phyloP scores from a whole-genome alignment of 2,888 invertebrate species.

The Raillietiella orientalis region DNA sequence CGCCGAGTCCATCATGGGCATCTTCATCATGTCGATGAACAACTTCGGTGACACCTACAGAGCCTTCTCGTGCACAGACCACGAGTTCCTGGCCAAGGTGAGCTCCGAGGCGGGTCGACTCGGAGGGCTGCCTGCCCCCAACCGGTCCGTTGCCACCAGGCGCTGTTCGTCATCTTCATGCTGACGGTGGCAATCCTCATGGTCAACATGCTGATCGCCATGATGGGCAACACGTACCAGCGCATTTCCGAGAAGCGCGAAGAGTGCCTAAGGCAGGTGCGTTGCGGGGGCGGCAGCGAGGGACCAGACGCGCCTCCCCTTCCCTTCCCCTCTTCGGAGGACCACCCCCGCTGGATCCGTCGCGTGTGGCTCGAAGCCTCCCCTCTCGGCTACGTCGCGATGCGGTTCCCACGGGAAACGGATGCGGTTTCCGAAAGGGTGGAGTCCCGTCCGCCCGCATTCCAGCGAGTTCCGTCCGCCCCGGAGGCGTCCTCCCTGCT shows the following conservation, averaged over 20 bases:
- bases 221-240: constrained; percentile 99
- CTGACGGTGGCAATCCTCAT: constrained; percentile 74
- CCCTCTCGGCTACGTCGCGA: too few relatives aligned
- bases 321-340: too few relatives aligned
- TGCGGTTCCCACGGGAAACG: too few relatives aligned
- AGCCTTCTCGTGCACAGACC: constrained; percentile 57
- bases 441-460: too few relatives aligned
- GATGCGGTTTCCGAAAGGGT: too few relatives aligned
- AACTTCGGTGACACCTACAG: constrained; percentile 84
- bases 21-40: constrained; percentile 93
- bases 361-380: constrained; percentile 2
- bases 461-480: too few relatives aligned
- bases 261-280: constrained; percentile 77
- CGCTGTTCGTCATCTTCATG: constrained; percentile 82
- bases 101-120: too few relatives aligned
- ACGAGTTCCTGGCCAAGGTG: constrained; percentile 65
- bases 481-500: too few relatives aligned
- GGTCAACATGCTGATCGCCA: constrained; percentile 93
- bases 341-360: not conserved
- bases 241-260: constrained; percentile 87
- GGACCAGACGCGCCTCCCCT: too few relatives aligned
- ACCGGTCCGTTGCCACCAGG: too few relatives aligned
- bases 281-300: too few relatives aligned
- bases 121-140: too few relatives aligned
- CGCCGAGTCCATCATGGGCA: constrained; percentile 78